Evolutionary conservation across 2,797 vertebrate species (phyloP), one percentile per base, ranked within the genome.

Genomic region (Muraenolepis orangiensis): DNA sequence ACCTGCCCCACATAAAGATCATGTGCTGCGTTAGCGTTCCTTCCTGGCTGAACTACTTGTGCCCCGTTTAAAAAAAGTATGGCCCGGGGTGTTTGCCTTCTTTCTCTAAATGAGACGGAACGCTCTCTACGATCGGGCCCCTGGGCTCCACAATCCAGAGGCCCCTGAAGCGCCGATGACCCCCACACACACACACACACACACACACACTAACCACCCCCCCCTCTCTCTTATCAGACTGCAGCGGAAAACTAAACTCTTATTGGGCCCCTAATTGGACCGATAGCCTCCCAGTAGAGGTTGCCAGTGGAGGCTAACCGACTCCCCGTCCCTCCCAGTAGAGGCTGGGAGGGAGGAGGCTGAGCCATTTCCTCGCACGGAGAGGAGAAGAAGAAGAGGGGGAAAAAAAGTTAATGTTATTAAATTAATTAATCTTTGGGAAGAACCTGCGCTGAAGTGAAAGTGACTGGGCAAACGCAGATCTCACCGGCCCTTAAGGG

Each of bases 191-290:
- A n/a, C n/a, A n/a, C n/a, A n/a, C n/a, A n/a, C n/a, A n/a, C n/a
- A n/a, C n/a, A n/a, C n/a, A n/a, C n/a, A n/a, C n/a, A n/a, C n/a
- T n/a, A n/a, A n/a, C n/a, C n/a, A n/a, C n/a, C n/a, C n/a, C n/a
- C n/a, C n/a, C n/a, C n/a, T n/a, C n/a, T n/a, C n/a, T n/a, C 31
- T 20, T 13, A 7, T 34, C 32, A 18, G 14, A 38, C 72, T 40
- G 32, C 30, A 38, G 83, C 83, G 86, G 84, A 88, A 51, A 51
- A 88, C 86, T 78, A 86, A 80, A 86, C 81, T 82, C 82, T 90
- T 91, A 91, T 90, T 91, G 92, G 91, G 89, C 86, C 81, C 81
- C 88, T 88, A 90, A 90, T 88, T 86, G 87, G 82, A 90, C 81
- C 83, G 85, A 89, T 88, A 72, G 88, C 87, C 76, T 87, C 80